Evolutionary conservation across 1,140 invertebrate genomes (phyloP), one percentile per base, ranked within the genome.

Genomic region (Carposina sasakii): DNA sequence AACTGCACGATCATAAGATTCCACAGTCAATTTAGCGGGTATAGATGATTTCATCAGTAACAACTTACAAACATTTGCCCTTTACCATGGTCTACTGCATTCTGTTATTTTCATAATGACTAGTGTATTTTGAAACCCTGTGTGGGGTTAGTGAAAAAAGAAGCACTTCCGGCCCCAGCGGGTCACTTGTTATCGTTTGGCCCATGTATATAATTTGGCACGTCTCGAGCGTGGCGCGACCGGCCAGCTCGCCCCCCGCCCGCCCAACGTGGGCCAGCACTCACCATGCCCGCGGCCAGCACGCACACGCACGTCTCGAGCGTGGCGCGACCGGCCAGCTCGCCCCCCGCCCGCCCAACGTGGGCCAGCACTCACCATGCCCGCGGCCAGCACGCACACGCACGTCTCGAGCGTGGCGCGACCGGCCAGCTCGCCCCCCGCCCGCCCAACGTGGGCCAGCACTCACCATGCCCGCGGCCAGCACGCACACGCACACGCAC

Each of bases 251-350:
- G 8, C 92, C 92, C 26, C 94, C 88, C 10, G 90, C 91, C 73
- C 90, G 92, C 44, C 87, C 16, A 78, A 67, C 57, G 4, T 74
- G 44, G 3, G 67, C 52, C n/a, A 91, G 88, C 57, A 94, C 62
- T 53, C n/a, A 81, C 94, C 86, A 95, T 92, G 1, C 93, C 89
- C n/a, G 93, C 87, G 4, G 94, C 90, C 9, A 97, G 76, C 1
- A 96, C 91, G 81, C 94, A 94, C 2, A 98, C 84, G 73, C 95
- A 96, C 8, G 93, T 93, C 85, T 98, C 96, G 23, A 98, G 90
- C 0, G 95, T 96, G 15, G 92, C 91, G 74, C 93, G 93, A 0
- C 96, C 96, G 9, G 95, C 94, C 61, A 96, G 88, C 76, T 97
- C 96, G 8, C 92, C 92, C 26, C 94, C 88, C 10, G 90, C 91